phyloP scores from a whole-genome alignment of 2,888 invertebrate species.

The Polydrusus pterygomalis region DNA sequence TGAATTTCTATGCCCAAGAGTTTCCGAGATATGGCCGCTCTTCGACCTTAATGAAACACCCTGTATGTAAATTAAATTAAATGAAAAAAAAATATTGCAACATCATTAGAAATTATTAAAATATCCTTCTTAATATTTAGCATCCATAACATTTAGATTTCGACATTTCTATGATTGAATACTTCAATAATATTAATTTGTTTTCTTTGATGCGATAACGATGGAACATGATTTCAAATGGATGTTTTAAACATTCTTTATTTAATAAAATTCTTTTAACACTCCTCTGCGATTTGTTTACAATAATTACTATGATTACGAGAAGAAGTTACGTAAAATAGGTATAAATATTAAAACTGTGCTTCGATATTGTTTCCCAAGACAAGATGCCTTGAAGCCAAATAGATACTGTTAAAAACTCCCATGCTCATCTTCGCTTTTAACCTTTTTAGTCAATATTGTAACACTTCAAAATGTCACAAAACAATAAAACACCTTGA shows the following conservation, averaged over 20 bases:
- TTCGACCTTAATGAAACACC: too few species aligned
- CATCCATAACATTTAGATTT: slow-evolving; percentile 1
- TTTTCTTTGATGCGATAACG: slow-evolving; percentile 19
- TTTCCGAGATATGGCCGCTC: too few species aligned
- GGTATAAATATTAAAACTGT: slow-evolving; percentile 42
- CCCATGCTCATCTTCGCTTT: slow-evolving; percentile 44
- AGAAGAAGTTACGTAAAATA: slow-evolving; percentile 33
- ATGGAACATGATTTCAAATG: slow-evolving; percentile 18
- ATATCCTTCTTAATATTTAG: slow-evolving; percentile 1
- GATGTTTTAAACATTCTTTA: slow-evolving; percentile 3
- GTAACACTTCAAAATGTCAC: slow-evolving; percentile 52
- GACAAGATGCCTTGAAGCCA: slow-evolving; percentile 27
- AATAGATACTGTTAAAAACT: slow-evolving; percentile 42
- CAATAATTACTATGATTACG: slow-evolving; percentile 40
- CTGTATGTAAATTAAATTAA: not conserved
- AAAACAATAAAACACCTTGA: slow-evolving; percentile 49
- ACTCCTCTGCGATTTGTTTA: slow-evolving; percentile 31
- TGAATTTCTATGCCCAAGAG: too few species aligned
- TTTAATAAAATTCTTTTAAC: slow-evolving; percentile 29
- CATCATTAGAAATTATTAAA: slow-evolving; percentile 1
- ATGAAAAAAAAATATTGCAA: not conserved
- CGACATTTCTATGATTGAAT: slow-evolving; percentile 18
- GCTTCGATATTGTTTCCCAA: slow-evolving; percentile 39
- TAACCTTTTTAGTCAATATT: slow-evolving; percentile 49
- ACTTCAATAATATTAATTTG: slow-evolving; percentile 21